Evolutionary conservation across 2,797 vertebrate species (phyloP).

Genomic region (Cirrhinus mrigala): DNA sequence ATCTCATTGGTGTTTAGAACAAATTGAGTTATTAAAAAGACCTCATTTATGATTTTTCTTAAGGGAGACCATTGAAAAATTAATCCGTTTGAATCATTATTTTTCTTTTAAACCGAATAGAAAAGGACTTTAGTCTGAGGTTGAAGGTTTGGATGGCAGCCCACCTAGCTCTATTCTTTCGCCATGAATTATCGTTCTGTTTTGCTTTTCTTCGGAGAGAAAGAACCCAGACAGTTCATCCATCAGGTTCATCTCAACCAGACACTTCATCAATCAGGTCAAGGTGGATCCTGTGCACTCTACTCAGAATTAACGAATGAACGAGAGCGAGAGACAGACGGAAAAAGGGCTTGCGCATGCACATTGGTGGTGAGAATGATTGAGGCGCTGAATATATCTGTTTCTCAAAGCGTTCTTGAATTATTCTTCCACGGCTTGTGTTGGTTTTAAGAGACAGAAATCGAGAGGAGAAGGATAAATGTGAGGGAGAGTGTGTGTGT

Average conservation of each 20-base stretch:
- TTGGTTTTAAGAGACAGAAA: slow-evolving; percentile 20
- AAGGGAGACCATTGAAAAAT: slow-evolving; percentile 5
- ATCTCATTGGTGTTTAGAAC: slow-evolving; percentile 6
- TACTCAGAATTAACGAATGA: slow-evolving; percentile 35
- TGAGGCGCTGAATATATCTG: slow-evolving; percentile 39
- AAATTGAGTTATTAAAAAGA: slow-evolving; percentile 1
- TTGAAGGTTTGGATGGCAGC: slow-evolving; percentile 24
- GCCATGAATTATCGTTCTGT: slow-evolving; percentile 34
- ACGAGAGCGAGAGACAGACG: slow-evolving; percentile 1
- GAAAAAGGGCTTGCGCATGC: slow-evolving; percentile 30
- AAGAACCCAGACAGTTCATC: slow-evolving; percentile 38
- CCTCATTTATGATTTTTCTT: slow-evolving; percentile 14
- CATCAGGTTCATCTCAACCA: slow-evolving; percentile 56
- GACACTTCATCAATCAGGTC: slow-evolving; percentile 61
- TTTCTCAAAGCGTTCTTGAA: slow-evolving; percentile 27
- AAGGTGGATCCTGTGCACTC: slow-evolving; percentile 40
- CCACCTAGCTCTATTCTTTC: slow-evolving; percentile 36
- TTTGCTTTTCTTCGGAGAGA: slow-evolving; percentile 30
- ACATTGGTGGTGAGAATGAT: slow-evolving; percentile 14
- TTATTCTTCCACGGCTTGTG: neutral
- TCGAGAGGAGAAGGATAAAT: neutral
- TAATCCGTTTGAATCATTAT: slow-evolving; percentile 4
- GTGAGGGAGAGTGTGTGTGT: neutral
- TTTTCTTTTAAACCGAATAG: neutral
- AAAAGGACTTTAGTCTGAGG: neutral